A percentile compares a stretch with the other conserved stretches of the same genome.
These are phyloP conservation scores for Cyphomyrus discorhynchus DNA, from an alignment of 2,113 vertebrate species.

Conservation along the genomic window DNA sequence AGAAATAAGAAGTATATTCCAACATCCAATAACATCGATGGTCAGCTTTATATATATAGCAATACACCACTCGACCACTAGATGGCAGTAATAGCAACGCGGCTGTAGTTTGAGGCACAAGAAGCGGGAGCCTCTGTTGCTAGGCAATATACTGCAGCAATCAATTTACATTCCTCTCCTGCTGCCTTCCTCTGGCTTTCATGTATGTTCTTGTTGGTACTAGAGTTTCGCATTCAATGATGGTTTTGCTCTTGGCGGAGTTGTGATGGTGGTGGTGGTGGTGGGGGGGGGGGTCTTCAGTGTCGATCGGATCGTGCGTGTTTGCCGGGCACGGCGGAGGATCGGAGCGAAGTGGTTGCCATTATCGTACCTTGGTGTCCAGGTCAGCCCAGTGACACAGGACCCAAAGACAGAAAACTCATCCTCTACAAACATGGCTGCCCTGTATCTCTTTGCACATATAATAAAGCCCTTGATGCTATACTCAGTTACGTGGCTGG, in stretches of 20 bases:
- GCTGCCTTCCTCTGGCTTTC: conserved; percentile 49
- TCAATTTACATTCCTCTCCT: conserved; percentile 34
- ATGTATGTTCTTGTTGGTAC: conserved; percentile 18
- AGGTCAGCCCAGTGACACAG: not conserved
- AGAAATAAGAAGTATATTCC: not conserved
- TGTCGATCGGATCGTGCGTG: not conserved
- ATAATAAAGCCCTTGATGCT: not conserved
- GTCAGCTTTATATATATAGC: not conserved
- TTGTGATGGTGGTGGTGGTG: not conserved
- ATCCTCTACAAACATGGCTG: not conserved
- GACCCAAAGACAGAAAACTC: not conserved
- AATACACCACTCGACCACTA: conserved; percentile 35
- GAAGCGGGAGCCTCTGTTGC: conserved; percentile 49
- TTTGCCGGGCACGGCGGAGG: not conserved
- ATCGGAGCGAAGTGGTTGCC: not conserved
- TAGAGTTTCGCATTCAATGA: not conserved
- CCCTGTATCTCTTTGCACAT: not conserved
- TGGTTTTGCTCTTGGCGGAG: not conserved
- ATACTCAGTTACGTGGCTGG: not conserved
- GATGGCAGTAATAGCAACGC: conserved; percentile 49
- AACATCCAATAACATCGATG: not conserved
- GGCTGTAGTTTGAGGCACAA: conserved; percentile 27
- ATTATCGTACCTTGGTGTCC: not conserved
- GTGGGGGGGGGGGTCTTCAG: not conserved
- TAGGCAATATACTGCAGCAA: conserved; percentile 50